A percentile compares a stretch with the other conserved stretches of the same genome.
phyloP scores from a whole-genome alignment of 2,113 vertebrate genomes.

The Salvelinus sp. region DNA sequence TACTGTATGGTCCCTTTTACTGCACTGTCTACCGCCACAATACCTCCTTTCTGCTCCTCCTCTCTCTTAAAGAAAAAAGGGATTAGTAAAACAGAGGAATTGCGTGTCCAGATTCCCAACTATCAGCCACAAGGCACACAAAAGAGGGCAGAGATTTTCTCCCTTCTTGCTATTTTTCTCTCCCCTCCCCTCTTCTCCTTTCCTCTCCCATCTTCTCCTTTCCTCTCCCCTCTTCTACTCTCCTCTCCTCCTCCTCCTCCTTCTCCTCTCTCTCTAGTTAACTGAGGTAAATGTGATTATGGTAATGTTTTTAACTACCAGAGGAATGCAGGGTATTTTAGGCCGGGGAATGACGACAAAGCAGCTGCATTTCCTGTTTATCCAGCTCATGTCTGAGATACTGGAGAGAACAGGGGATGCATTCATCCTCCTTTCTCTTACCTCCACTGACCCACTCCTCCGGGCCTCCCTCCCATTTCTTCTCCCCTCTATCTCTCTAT shows the following conservation, averaged over 20 bases:
- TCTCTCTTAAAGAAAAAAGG: conserved; percentile 86
- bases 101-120: conserved; percentile 96
- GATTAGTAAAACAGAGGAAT: conserved; percentile 94
- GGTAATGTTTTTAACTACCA: conserved; percentile 15
- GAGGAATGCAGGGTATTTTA: conserved; percentile 56
- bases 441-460: conserved; percentile 58
- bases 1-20: conserved; percentile 97
- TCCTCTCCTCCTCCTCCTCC: neutral
- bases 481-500: conserved; percentile 28
- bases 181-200: neutral
- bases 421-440: conserved; percentile 67
- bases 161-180: conserved; percentile 82
- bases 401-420: conserved; percentile 65
- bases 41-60: conserved; percentile 74
- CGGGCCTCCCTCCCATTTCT: conserved; percentile 17
- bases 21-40: conserved; percentile 94
- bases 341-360: conserved; percentile 14
- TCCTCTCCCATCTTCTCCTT: neutral
- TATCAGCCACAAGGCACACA: conserved; percentile 80
- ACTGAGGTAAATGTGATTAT: conserved; percentile 28
- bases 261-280: conserved; percentile 4
- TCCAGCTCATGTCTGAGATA: conserved; percentile 59
- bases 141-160: conserved; percentile 74
- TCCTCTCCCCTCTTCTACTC: no score
- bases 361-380: conserved; percentile 79